These are phyloP conservation scores for Torymus auratus DNA, from an alignment of 2,888 invertebrate genomes.

Conservation along the genomic window DNA sequence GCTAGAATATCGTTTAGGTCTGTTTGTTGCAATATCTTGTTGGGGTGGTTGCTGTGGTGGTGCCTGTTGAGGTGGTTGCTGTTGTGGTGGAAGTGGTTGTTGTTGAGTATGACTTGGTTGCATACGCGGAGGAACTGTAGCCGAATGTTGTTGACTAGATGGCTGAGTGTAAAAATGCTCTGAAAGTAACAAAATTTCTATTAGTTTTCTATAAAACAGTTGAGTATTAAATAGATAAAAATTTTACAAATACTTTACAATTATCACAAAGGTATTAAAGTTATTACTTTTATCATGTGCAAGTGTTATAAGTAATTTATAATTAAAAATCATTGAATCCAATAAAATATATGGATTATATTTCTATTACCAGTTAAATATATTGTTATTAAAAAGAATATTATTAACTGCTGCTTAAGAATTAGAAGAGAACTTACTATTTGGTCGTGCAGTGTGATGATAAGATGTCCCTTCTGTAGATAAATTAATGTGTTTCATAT, in stretches of 20 bases:
- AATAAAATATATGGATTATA: constrained; percentile 18
- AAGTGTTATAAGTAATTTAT: too few species aligned
- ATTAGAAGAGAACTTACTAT: constrained; percentile 65
- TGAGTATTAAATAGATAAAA: neutral
- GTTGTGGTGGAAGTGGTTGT: constrained; percentile 63
- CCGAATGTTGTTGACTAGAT: constrained; percentile 71
- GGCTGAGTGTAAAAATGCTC: constrained; percentile 73
- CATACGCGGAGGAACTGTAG: constrained; percentile 72
- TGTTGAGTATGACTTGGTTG: constrained; percentile 73
- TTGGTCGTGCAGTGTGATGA: constrained; percentile 70
- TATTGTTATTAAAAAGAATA: too few species aligned
- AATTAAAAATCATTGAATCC: too few species aligned
- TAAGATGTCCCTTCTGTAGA: constrained; percentile 67
- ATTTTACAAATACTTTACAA: too few species aligned
- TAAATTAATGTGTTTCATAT: constrained; percentile 71
- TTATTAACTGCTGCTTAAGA: neutral
- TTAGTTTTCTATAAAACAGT: neutral
- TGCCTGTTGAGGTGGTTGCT: constrained; percentile 67
- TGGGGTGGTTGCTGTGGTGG: constrained; percentile 67
- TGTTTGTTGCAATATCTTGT: constrained; percentile 74
- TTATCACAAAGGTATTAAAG: too few species aligned
- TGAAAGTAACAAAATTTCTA: constrained; percentile 59
- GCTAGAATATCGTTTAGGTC: constrained; percentile 84
- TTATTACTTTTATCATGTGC: too few species aligned
- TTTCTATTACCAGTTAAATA: too few species aligned